Conservation (phyloP, 2,797 vertebrate species). For the Gallirallus australis region DNA sequence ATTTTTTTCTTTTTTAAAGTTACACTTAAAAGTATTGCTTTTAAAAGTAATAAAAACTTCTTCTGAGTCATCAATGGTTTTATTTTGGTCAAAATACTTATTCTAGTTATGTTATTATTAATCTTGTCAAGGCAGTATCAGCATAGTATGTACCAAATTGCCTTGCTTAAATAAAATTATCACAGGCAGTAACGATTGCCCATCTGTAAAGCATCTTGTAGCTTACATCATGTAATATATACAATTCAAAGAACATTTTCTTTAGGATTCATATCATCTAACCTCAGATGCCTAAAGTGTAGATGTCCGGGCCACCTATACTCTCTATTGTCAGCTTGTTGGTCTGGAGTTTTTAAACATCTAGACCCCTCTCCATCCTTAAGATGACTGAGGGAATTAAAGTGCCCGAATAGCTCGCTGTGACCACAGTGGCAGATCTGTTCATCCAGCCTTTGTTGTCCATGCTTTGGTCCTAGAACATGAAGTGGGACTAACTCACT, state of each 20-base stretch:
- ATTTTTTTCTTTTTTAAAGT: too few relatives aligned
- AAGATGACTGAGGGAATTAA: neutral
- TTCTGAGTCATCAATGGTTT: neutral
- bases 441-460: neutral
- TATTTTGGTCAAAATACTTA: neutral
- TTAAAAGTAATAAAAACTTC: neutral
- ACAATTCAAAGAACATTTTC: neutral
- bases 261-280: neutral
- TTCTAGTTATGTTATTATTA: neutral
- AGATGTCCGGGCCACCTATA: neutral
- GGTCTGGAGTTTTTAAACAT: neutral
- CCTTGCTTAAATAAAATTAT: neutral
- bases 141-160: neutral
- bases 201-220: neutral
- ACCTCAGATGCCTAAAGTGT: neutral
- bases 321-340: neutral
- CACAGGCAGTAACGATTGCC: neutral
- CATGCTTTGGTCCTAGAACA: neutral
- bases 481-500: neutral
- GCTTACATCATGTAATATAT: neutral
- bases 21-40: too few relatives aligned
- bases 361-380: neutral
- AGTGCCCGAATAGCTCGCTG: neutral
- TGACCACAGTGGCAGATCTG: neutral
- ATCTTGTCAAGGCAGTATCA: neutral